Conservation (phyloP, 64 coral and sea anemone genomes). For the Stichodactyla mertensii region DNA sequence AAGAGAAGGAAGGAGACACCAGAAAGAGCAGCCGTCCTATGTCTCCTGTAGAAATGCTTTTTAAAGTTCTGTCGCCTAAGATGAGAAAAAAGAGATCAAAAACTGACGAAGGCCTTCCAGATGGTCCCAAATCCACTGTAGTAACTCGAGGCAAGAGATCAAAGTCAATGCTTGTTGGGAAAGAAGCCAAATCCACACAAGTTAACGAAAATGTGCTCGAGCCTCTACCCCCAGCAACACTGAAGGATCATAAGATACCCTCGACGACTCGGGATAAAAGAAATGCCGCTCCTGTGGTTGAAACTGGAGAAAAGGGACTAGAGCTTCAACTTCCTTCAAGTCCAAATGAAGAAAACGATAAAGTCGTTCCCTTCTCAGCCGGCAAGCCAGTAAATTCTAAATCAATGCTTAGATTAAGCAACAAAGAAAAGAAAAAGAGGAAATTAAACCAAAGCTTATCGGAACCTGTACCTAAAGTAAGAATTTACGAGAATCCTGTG, state of each 20-base stretch:
- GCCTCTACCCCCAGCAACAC: conserved; percentile 37
- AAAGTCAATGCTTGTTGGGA: conserved; percentile 69
- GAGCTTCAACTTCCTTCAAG: background rate
- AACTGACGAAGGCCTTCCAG: conserved; percentile 59
- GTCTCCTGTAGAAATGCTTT: conserved; percentile 82
- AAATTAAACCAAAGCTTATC: conserved; percentile 17
- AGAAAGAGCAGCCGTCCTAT: conserved; percentile 38
- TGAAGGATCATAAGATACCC: conserved; percentile 27
- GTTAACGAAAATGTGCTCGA: conserved; percentile 10
- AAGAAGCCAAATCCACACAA: conserved; percentile 22
- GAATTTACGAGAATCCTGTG: conserved; percentile 78
- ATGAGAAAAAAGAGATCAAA: conserved; percentile 71
- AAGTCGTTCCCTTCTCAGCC: conserved; percentile 54
- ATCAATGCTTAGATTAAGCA: conserved; percentile 50
- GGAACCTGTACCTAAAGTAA: conserved; percentile 36
- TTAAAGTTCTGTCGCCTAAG: conserved; percentile 75
- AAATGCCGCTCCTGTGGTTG: conserved; percentile 65
- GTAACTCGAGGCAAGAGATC: conserved; percentile 19
- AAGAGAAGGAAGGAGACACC: background rate
- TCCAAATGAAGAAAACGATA: background rate
- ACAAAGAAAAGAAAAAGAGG: conserved; percentile 65
- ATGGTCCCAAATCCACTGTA: background rate
- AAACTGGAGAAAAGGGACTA: conserved; percentile 36
- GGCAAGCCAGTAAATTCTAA: conserved; percentile 64
- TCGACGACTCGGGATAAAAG: conserved; percentile 39